Conservation (phyloP, 2,888 invertebrate species). For the Syritta pipiens region DNA sequence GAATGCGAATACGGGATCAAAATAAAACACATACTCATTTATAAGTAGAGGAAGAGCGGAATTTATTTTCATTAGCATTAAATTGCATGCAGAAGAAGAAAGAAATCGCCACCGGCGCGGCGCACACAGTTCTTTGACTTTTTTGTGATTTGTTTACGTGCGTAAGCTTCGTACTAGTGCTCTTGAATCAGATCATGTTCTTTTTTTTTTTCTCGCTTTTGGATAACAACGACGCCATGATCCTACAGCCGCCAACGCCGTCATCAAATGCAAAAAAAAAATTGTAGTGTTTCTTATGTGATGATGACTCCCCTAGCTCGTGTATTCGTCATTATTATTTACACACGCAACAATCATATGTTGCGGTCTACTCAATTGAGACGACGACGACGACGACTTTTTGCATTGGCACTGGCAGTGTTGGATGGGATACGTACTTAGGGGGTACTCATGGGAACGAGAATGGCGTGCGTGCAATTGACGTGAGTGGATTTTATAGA, state of each 20-base stretch:
- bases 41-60: constrained; percentile 6
- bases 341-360: not conserved
- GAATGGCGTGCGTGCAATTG: constrained; percentile 4
- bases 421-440: not conserved
- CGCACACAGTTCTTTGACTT: constrained; percentile 30
- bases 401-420: constrained; percentile 18
- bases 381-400: no score
- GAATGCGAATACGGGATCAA: constrained; percentile 5
- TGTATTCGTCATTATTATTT: not conserved
- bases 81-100: not conserved
- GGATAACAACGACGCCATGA: not conserved
- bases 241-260: not conserved
- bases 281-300: not conserved
- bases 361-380: constrained; percentile 5
- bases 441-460: constrained; percentile 5
- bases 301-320: not conserved
- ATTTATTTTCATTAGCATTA: constrained; percentile 13
- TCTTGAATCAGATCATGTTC: not conserved
- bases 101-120: constrained; percentile 3
- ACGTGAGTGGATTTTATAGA: not conserved
- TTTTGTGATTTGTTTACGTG: constrained; percentile 14
- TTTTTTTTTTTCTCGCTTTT: not conserved
- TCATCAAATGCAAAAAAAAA: no score
- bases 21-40: not conserved
- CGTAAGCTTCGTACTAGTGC: not conserved